phyloP scores from a whole-genome alignment of 2,113 vertebrate species.

The human region DNA sequence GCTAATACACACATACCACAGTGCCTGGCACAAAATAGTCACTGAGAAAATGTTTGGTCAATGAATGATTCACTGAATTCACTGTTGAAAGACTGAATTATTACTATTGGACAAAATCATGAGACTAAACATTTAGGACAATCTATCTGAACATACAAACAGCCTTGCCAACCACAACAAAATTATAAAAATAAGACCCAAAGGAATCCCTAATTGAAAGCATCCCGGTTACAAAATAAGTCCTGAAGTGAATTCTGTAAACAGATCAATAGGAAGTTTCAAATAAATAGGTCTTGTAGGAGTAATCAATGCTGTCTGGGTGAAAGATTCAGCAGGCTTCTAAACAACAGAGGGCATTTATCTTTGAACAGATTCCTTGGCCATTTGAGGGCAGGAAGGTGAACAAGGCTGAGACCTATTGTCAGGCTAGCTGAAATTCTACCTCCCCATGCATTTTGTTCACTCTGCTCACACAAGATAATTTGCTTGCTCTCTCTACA shows the following conservation, averaged over 20 bases:
- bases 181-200: constrained; percentile 52
- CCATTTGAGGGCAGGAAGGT: neutral
- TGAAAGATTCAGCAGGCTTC: neutral
- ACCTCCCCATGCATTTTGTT: neutral
- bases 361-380: constrained; percentile 6
- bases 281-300: constrained; percentile 44
- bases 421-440: neutral
- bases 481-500: neutral
- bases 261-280: constrained; percentile 70
- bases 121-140: neutral
- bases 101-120: neutral
- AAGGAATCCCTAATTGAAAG: constrained; percentile 51
- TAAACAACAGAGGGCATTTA: neutral
- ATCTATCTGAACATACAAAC: neutral
- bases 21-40: neutral
- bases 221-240: constrained; percentile 42
- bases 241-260: constrained; percentile 59
- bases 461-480: neutral
- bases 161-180: neutral
- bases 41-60: neutral
- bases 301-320: constrained; percentile 32
- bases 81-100: neutral
- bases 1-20: neutral
- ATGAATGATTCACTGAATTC: neutral
- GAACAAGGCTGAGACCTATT: neutral